Conservation (phyloP, 2,113 vertebrate species). For the Colistium nudipinnis region DNA sequence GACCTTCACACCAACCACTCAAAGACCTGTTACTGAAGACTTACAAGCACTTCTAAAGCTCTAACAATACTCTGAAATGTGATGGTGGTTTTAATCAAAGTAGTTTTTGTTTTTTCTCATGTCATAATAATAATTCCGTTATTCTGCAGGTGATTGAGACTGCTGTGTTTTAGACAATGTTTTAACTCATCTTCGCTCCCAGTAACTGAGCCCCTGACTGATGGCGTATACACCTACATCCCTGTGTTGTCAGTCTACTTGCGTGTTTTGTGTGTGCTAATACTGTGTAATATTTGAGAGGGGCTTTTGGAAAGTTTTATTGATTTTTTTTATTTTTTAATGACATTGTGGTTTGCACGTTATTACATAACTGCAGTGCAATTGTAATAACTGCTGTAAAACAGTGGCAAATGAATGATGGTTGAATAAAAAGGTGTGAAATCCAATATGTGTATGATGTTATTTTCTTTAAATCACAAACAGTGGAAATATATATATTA, state of each 20-base stretch:
- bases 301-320: background rate
- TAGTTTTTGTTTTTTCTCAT: constrained; percentile 6
- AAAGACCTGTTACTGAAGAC: constrained; percentile 1
- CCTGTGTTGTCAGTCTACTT: constrained; percentile 12
- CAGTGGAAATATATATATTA: background rate
- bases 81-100: constrained; percentile 22
- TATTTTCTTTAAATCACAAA: background rate
- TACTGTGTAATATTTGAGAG: constrained; percentile 2
- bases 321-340: no score
- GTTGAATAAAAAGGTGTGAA: constrained; percentile 40
- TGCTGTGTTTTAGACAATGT: constrained; percentile 28
- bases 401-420: constrained; percentile 14
- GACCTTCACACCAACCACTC: constrained; percentile 23
- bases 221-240: background rate
- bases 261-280: constrained; percentile 8
- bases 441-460: background rate
- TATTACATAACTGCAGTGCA: background rate
- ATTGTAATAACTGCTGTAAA: constrained; percentile 35
- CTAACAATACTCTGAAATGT: constrained; percentile 6
- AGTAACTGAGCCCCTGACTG: background rate
- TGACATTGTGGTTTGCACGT: constrained; percentile 16
- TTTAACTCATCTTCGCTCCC: constrained; percentile 12
- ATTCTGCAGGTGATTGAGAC: background rate
- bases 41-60: constrained; percentile 34
- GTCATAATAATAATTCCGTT: constrained; percentile 20